Conservation (phyloP, 2,888 invertebrate genomes). For the Rapana venosa region DNA sequence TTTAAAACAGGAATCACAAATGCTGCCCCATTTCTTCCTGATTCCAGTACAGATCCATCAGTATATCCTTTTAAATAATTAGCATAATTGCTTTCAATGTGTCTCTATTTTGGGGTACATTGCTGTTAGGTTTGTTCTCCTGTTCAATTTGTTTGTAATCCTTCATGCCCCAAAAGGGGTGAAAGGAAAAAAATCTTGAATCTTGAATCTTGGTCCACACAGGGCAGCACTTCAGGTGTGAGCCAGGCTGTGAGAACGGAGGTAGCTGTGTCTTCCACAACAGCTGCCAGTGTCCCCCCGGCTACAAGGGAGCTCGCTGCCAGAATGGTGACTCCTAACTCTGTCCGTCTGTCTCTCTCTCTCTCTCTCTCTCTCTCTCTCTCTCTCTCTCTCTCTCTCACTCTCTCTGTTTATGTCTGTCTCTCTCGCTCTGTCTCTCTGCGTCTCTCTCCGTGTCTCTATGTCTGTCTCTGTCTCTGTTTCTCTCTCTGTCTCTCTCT, state of each 20-base stretch:
- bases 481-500: too few relatives aligned
- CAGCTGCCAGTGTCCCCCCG: constrained; percentile 70
- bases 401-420: not conserved
- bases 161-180: too few relatives aligned
- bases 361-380: not conserved
- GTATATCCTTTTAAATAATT: too few relatives aligned
- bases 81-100: too few relatives aligned
- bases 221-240: constrained; percentile 56
- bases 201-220: too few relatives aligned
- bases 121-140: too few relatives aligned
- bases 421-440: not conserved
- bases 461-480: not conserved
- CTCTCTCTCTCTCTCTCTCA: not conserved
- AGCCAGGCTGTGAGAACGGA: constrained; percentile 70
- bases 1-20: too few relatives aligned
- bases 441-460: not conserved
- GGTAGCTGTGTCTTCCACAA: constrained; percentile 71
- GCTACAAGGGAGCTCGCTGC: constrained; percentile 76
- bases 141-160: too few relatives aligned
- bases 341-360: not conserved
- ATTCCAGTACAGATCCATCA: too few relatives aligned
- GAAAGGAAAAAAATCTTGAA: too few relatives aligned
- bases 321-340: constrained; percentile 72
- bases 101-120: too few relatives aligned
- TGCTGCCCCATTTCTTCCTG: too few relatives aligned